Percentiles rank a stretch among this genome's conserved stretches.
Evolutionary conservation across 2,797 vertebrate genomes (phyloP).

Genomic region (Phataginus tetradactyla): DNA sequence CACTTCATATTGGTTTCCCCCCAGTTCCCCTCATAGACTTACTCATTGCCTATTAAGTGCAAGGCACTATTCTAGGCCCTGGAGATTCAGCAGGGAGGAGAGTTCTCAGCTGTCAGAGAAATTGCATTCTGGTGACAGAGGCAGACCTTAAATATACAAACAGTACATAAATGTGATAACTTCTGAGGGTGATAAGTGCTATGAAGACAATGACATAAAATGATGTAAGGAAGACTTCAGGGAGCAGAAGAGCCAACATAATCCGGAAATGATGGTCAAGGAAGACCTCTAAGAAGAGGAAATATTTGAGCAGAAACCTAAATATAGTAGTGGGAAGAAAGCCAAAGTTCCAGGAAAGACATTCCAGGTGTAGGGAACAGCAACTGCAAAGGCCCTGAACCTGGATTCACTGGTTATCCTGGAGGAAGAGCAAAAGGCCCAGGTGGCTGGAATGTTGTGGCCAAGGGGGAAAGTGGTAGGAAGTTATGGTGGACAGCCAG

Average conservation of each 20-base stretch:
- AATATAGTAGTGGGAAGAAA: neutral
- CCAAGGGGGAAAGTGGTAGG: fast-evolving
- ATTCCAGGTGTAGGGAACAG: neutral
- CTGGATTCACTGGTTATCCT: fast-evolving
- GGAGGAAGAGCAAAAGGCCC: neutral
- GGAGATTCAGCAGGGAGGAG: neutral
- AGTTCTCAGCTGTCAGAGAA: fast-evolving
- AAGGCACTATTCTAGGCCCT: fast-evolving
- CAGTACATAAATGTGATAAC: fast-evolving
- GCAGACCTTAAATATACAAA: too few relatives aligned
- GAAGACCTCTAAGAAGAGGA: too few relatives aligned
- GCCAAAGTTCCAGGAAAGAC: neutral
- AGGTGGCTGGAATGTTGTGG: fast-evolving
- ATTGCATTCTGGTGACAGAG: neutral
- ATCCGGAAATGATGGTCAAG: neutral
- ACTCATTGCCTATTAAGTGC: fast-evolving
- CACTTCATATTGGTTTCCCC: neutral
- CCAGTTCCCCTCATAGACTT: neutral
- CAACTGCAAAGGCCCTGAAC: neutral
- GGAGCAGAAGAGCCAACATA: neutral
- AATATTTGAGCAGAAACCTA: neutral
- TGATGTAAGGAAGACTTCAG: neutral
- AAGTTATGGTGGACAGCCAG: neutral
- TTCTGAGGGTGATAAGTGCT: neutral
- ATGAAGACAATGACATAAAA: fast-evolving